Evolutionary conservation across 2,888 invertebrate genomes (phyloP).

Genomic region (Caenorhabditis doughertyi): DNA sequence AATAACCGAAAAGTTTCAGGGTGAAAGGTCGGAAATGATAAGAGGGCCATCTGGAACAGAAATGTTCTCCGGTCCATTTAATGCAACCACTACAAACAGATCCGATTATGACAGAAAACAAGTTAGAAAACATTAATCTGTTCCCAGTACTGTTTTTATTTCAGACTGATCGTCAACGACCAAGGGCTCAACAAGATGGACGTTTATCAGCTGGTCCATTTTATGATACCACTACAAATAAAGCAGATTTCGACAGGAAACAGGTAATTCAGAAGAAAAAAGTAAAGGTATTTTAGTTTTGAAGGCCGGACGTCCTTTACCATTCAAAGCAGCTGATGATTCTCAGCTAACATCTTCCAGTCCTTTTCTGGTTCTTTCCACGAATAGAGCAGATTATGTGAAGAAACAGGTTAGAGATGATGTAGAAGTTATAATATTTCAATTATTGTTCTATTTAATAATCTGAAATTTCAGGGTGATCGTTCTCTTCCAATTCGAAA

Average conservation of each 20-base stretch:
- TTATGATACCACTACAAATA: conserved; percentile 50
- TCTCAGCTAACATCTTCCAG: conserved; percentile 30
- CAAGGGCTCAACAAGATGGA: conserved; percentile 7
- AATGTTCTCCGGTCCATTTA: conserved; percentile 57
- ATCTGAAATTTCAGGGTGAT: conserved; percentile 38
- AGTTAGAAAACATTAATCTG: background rate
- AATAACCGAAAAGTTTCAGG: conserved; percentile 4
- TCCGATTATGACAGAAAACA: conserved; percentile 50
- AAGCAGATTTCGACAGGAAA: conserved; percentile 52
- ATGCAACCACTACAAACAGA: conserved; percentile 44
- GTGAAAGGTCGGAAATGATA: conserved; percentile 15
- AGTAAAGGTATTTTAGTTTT: background rate
- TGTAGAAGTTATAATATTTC: background rate
- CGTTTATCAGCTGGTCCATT: conserved; percentile 50
- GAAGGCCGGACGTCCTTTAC: conserved; percentile 22
- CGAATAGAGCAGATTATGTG: conserved; percentile 50
- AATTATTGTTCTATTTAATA: background rate
- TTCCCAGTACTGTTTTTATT: background rate
- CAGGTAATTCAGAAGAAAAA: conserved; percentile 17
- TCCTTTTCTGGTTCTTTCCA: conserved; percentile 56
- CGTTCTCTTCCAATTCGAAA: conserved; percentile 40
- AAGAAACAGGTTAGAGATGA: conserved; percentile 30
- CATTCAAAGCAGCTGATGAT: conserved; percentile 31
- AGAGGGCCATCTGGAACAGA: conserved; percentile 26
- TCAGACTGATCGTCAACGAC: conserved; percentile 30